Conservation (phyloP, 2,797 vertebrate species). For the Threskiornis aethiopicus region DNA sequence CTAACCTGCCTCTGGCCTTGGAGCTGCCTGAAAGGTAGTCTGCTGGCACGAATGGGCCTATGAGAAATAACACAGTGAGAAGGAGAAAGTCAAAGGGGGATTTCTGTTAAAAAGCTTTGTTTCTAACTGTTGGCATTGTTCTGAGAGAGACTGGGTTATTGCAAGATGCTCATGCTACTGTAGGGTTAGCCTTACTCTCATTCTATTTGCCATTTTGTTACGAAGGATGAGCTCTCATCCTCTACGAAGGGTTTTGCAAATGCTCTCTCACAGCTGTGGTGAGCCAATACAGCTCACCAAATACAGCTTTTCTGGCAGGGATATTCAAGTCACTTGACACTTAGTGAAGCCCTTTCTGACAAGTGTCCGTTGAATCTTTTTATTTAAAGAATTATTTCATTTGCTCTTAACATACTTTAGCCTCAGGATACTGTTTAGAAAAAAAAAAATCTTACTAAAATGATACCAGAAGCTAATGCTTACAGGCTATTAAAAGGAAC, state of each 20-base stretch:
- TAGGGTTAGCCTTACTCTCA: not conserved
- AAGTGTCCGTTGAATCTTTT: not conserved
- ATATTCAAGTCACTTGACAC: not conserved
- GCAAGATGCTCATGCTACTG: not conserved
- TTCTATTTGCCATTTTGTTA: not conserved
- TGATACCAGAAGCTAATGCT: not conserved
- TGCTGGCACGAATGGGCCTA: not conserved
- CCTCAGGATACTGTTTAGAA: not conserved
- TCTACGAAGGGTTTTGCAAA: not conserved
- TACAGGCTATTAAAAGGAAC: not conserved
- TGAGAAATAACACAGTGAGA: not conserved
- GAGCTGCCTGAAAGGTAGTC: not conserved
- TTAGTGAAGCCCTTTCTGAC: not conserved
- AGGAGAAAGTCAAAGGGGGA: not conserved
- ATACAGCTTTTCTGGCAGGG: not conserved
- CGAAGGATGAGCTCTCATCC: not conserved
- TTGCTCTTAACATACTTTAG: not conserved
- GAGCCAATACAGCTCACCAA: not conserved
- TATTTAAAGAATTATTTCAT: not conserved
- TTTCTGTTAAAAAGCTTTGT: not conserved
- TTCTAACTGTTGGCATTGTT: not conserved
- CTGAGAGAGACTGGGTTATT: not conserved
- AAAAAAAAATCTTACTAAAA: not conserved
- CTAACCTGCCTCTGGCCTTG: not conserved
- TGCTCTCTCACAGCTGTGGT: not conserved